Evolutionary conservation across 2,888 invertebrate species (phyloP).

Genomic region (Spialia ferax): DNA sequence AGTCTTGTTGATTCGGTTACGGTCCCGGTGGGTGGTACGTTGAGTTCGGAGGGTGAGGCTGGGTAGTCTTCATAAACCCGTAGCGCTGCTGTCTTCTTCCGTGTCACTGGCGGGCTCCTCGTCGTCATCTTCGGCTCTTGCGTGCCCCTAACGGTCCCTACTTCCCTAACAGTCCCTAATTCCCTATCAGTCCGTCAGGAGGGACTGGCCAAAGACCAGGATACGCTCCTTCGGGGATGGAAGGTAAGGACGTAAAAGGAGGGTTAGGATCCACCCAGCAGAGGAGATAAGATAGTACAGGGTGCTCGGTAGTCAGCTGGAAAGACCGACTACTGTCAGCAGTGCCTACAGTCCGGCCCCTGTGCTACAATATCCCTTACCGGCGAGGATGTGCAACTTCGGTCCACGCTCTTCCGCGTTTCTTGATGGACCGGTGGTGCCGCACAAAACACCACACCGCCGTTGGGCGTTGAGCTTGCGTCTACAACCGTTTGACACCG

Average conservation of each 20-base stretch:
- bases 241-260: neutral
- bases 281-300: neutral
- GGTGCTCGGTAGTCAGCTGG: constrained; percentile 4
- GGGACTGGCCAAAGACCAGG: neutral
- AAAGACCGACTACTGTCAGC: neutral
- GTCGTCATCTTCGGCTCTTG: constrained; percentile 1
- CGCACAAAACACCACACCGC: constrained; percentile 5
- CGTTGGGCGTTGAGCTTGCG: neutral
- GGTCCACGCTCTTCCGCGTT: constrained; percentile 30
- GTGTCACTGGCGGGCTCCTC: neutral
- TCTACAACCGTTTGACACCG: constrained; percentile 1
- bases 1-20: too few species aligned
- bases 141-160: neutral
- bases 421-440: neutral
- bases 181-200: neutral
- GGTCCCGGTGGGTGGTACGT: neutral
- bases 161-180: neutral
- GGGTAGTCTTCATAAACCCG: neutral
- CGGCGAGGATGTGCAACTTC: constrained; percentile 14
- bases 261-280: neutral
- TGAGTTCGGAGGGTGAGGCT: neutral
- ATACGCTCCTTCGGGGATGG: neutral
- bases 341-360: constrained; percentile 9
- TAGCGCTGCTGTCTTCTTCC: neutral
- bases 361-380: neutral